Base-by-base conservation (phyloP, 2,113 vertebrate species). In the Anoura caudifer region DNA sequence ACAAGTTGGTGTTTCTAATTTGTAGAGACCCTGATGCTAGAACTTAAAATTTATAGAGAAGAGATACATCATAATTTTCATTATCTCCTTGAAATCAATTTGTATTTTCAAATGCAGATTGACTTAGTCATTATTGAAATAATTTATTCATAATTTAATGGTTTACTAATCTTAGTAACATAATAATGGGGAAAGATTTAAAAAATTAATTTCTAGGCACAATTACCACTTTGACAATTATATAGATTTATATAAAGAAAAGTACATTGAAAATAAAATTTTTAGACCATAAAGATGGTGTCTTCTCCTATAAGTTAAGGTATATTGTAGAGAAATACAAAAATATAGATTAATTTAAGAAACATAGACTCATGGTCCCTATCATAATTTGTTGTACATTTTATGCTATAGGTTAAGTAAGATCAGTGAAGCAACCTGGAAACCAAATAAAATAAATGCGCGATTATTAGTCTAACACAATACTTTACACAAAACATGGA, bases 181-280 rank as follows among this genome's bases (percentile, higher is more conserved):
- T 50, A 91, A 81, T 95, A 83, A 69, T 92, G 72, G 76, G 73
- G 45, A 92, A 88, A 95, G 80, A 89, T 77, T 96, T 97, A 54
- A 61, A 61, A 45, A 76, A 84, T 22, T 67, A 76, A 91, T 97
- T 95, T 95, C 82, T 16, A 90, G 43, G 26, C 4, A 2, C 10
- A 50, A 67, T 95, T 69, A 77, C 96, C 75, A 95, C 75, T 94
- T 93, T 93, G 65, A 22, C 5, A 17, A 93, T 81, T 91, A 91
- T 65, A 82, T 33, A 75, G 50, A 90, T 96, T 97, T 95, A 41
- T 65, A 56, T 89, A 90, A 95, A 80, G 82, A 82, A 95, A 95
- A 86, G 26, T 59, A 83, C 79, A 82, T 19, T 90, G 79, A 86
- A 73, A 97, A 50, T 61, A 93, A 47, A 87, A 94, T 50, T 36